phyloP scores from a whole-genome alignment of 2,888 invertebrate species.

The Macrophya alboannulata region DNA sequence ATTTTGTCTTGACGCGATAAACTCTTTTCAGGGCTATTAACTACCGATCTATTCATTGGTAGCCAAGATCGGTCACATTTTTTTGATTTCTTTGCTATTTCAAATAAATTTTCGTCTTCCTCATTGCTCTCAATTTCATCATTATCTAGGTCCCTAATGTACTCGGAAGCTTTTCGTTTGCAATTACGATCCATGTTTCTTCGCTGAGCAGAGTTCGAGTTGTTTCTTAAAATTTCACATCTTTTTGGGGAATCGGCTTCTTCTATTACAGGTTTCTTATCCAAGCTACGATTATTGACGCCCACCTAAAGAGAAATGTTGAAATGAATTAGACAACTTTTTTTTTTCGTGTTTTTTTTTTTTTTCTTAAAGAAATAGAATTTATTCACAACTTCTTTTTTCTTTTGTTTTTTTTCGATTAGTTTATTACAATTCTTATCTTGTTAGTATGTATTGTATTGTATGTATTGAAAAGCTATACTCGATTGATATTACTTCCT shows the following conservation, averaged over 20 bases:
- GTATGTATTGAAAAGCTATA: constrained; percentile 28
- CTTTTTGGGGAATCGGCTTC: constrained; percentile 13
- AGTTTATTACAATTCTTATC: constrained; percentile 39
- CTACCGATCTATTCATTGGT: background rate
- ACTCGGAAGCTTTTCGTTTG: constrained; percentile 41
- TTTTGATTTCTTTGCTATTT: constrained; percentile 6
- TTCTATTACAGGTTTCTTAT: constrained; percentile 63
- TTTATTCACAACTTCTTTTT: constrained; percentile 48
- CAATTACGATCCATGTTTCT: constrained; percentile 39
- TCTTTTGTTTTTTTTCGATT: constrained; percentile 7
- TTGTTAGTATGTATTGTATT: constrained; percentile 28
- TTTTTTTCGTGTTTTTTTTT: constrained; percentile 21
- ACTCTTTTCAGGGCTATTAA: background rate
- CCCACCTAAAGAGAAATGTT: constrained; percentile 71
- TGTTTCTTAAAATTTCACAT: background rate
- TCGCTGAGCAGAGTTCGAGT: background rate
- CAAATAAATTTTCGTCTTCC: background rate
- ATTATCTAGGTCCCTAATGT: background rate
- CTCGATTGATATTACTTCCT: constrained; percentile 12
- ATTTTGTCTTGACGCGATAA: constrained; percentile 36
- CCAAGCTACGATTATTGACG: constrained; percentile 65
- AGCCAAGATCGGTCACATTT: background rate
- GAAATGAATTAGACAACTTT: constrained; percentile 67
- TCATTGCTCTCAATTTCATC: constrained; percentile 15
- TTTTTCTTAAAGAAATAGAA: constrained; percentile 55